Conservation (phyloP, 2,888 invertebrate genomes). For the Tipula confusa region DNA sequence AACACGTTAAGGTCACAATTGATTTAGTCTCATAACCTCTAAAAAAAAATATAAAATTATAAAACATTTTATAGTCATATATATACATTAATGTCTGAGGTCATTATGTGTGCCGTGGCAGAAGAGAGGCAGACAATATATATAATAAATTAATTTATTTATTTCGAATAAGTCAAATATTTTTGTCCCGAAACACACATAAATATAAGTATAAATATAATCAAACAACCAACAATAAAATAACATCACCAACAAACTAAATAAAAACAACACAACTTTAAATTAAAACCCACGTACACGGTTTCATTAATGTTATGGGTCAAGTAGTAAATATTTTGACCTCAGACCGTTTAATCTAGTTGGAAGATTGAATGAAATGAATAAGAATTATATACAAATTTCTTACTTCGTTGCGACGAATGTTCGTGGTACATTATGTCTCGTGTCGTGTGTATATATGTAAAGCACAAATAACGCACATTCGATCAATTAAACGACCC, state of each 20-base stretch:
- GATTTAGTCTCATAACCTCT: conserved; percentile 7
- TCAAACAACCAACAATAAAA: not conserved
- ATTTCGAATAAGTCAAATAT: conserved; percentile 12
- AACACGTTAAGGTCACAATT: not conserved
- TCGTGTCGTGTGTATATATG: not conserved
- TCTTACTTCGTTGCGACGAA: not conserved
- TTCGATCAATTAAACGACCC: not conserved
- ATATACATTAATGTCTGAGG: conserved; percentile 20
- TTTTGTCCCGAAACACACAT: conserved; percentile 15
- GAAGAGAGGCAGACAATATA: too few species aligned
- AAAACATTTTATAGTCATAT: not conserved
- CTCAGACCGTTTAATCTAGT: conserved; percentile 46
- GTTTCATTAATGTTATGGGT: conserved; percentile 51
- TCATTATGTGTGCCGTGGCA: not conserved
- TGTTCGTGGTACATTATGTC: not conserved
- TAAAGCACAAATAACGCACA: too few species aligned
- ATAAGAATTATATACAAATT: conserved; percentile 7
- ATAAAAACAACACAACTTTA: too few species aligned
- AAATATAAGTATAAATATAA: conserved; percentile 21
- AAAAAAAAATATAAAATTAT: not conserved
- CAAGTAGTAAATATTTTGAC: conserved; percentile 53
- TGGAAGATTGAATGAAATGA: conserved; percentile 14
- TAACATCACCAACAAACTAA: not conserved
- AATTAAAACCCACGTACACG: conserved; percentile 39
- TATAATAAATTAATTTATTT: conserved; percentile 6